Conservation (phyloP, 2,113 vertebrate genomes). For the Natator depressus region DNA sequence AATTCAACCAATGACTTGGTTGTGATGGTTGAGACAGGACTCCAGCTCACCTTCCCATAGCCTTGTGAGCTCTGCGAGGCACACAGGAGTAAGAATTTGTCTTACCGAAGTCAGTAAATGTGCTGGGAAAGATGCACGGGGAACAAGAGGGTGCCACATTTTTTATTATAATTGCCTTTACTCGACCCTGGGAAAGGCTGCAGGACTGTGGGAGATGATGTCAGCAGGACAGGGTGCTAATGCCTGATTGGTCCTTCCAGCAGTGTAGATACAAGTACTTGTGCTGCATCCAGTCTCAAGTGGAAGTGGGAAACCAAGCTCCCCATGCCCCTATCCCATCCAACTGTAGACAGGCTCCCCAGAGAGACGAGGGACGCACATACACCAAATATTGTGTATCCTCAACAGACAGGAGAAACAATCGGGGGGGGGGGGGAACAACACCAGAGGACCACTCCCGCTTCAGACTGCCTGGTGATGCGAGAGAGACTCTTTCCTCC, state of each 20-base stretch:
- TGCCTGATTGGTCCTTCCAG: background rate
- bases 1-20: accelerated
- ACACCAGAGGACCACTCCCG: too few relatives aligned
- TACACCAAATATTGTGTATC: too few relatives aligned
- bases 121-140: background rate
- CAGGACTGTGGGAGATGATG: background rate
- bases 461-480: too few relatives aligned
- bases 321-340: background rate
- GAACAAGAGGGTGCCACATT: accelerated
- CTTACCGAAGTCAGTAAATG: background rate
- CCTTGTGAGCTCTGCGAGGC: accelerated
- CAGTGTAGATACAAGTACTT: background rate
- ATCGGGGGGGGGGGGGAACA: accelerated
- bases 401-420: too few relatives aligned
- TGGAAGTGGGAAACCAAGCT: background rate
- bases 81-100: accelerated
- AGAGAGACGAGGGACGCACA: too few relatives aligned
- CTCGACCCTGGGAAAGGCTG: background rate
- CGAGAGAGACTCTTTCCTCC: too few relatives aligned
- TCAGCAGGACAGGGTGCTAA: background rate
- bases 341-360: background rate
- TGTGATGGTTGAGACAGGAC: background rate
- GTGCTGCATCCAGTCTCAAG: background rate
- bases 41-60: background rate
- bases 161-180: background rate